Evolutionary conservation across 2,888 invertebrate species (phyloP).

Genomic region (Drosophila borborema): DNA sequence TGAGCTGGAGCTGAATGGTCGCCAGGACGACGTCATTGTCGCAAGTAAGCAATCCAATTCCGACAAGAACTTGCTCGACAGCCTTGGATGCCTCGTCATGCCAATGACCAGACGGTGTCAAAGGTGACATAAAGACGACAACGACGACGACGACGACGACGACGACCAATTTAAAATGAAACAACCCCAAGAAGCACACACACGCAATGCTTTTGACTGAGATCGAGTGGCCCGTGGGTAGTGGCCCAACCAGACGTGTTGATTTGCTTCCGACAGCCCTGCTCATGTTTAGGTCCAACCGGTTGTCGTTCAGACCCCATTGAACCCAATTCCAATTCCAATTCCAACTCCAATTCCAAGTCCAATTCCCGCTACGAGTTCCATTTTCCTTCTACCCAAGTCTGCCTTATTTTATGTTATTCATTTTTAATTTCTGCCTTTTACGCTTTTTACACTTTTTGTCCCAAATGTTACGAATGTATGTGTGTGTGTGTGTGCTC

Average conservation of each 20-base stretch:
- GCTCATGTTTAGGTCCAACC: constrained; percentile 27
- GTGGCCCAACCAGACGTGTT: constrained; percentile 41
- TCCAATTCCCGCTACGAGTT: constrained; percentile 9
- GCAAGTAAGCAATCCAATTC: constrained; percentile 43
- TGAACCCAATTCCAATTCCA: constrained; percentile 23
- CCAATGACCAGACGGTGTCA: constrained; percentile 62
- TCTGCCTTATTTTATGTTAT: constrained; percentile 59
- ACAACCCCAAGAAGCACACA: constrained; percentile 38
- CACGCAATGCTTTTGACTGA: constrained; percentile 10
- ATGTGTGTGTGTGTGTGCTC: constrained; percentile 2
- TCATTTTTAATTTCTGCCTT: constrained; percentile 63
- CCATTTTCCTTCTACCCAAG: constrained; percentile 29
- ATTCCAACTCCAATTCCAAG: not conserved
- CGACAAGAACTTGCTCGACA: constrained; percentile 10
- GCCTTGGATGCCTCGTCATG: constrained; percentile 48
- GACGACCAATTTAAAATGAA: constrained; percentile 40
- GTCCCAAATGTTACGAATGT: constrained; percentile 24
- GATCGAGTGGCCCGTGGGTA: constrained; percentile 5
- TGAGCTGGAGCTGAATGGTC: constrained; percentile 42
- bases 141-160: not conserved
- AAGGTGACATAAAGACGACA: constrained; percentile 64
- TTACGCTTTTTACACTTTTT: constrained; percentile 33
- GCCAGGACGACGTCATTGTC: constrained; percentile 44
- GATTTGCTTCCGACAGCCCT: constrained; percentile 52
- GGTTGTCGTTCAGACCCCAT: constrained; percentile 36